A percentile compares a stretch with the other conserved stretches of the same genome.
These are phyloP conservation scores for Eleutherodactylus coqui DNA, from an alignment of 2,797 vertebrate species.

Conservation along the genomic window DNA sequence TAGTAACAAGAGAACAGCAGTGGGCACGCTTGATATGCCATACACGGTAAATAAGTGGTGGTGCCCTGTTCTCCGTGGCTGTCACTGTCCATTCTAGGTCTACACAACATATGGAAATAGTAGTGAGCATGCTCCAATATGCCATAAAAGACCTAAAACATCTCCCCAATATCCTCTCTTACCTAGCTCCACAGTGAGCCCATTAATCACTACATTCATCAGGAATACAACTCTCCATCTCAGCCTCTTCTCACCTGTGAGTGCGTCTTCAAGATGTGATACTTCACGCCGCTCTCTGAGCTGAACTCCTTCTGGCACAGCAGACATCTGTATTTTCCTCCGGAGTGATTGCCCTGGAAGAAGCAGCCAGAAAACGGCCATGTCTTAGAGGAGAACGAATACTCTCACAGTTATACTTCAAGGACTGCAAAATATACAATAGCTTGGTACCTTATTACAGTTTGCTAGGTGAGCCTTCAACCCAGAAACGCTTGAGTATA, in stretches of 20 bases:
- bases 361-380: not conserved
- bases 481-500: slow-evolving; percentile 97
- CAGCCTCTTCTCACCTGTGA: slow-evolving; percentile 82
- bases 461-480: slow-evolving; percentile 96
- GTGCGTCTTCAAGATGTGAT: slow-evolving; percentile 97
- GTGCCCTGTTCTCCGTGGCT: no score
- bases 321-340: slow-evolving; percentile 93
- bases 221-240: not conserved
- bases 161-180: not conserved
- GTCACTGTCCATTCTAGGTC: no score
- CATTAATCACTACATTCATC: not conserved
- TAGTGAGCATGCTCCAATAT: not conserved
- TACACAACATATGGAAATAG: not conserved
- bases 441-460: slow-evolving; percentile 88
- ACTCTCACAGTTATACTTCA: not conserved
- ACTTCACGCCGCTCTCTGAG: slow-evolving; percentile 97
- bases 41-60: no score
- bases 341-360: slow-evolving; percentile 87
- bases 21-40: no score
- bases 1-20: no score
- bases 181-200: not conserved
- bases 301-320: slow-evolving; percentile 98
- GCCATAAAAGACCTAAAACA: not conserved
- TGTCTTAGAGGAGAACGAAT: not conserved
- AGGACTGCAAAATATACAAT: not conserved